phyloP scores from a whole-genome alignment of 2,888 invertebrate genomes.

The Thereva unica region DNA sequence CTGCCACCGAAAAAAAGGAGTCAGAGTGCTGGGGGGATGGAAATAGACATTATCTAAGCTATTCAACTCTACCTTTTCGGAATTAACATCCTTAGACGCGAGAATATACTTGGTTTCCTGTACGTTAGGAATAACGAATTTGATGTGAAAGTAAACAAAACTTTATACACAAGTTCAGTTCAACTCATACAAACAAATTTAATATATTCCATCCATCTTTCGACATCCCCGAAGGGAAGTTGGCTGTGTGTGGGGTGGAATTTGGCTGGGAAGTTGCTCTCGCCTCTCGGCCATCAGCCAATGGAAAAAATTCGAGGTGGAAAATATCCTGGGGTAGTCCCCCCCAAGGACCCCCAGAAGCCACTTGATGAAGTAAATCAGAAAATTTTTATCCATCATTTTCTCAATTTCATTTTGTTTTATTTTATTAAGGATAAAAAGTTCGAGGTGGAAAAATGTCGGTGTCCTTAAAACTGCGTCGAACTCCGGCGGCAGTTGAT shows the following conservation, averaged over 20 bases:
- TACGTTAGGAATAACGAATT: slow-evolving; percentile 27
- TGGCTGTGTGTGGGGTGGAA: slow-evolving; percentile 21
- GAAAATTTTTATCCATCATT: slow-evolving; percentile 35
- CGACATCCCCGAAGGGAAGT: slow-evolving; percentile 22
- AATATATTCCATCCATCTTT: slow-evolving; percentile 34
- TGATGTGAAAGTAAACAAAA: slow-evolving; percentile 34
- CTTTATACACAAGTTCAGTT: slow-evolving; percentile 33
- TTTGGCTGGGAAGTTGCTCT: slow-evolving; percentile 15
- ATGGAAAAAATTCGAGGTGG: too few species aligned
- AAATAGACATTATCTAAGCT: too few species aligned
- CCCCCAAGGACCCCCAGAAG: slow-evolving; percentile 3
- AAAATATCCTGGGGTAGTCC: background rate
- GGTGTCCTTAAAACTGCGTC: slow-evolving; percentile 17
- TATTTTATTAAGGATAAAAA: slow-evolving; percentile 35
- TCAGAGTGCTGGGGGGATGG: too few species aligned
- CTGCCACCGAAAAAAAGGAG: too few species aligned
- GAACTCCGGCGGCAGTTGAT: slow-evolving; percentile 14
- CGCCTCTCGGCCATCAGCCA: too few species aligned
- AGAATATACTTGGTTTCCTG: slow-evolving; percentile 19
- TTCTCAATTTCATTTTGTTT: slow-evolving; percentile 34
- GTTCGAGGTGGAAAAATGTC: slow-evolving; percentile 11
- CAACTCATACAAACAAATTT: slow-evolving; percentile 28
- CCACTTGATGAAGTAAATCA: slow-evolving; percentile 32
- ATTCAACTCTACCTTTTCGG: too few species aligned
- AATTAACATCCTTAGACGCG: slow-evolving; percentile 9